Base-by-base conservation (phyloP, 2,113 vertebrate species). In the Hepsetus odoe region DNA sequence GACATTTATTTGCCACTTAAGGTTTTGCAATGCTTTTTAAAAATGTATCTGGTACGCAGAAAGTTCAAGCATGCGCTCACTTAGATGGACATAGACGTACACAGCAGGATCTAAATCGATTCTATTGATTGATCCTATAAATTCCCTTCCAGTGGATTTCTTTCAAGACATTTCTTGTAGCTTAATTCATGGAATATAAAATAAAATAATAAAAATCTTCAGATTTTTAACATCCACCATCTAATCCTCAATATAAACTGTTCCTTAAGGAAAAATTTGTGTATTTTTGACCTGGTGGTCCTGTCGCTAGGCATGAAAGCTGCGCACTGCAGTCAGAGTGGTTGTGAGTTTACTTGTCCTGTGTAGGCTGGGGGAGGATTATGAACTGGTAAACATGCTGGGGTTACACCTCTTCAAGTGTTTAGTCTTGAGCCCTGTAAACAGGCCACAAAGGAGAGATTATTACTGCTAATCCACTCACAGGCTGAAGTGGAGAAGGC, bases 401-500 rank as follows among this genome's bases (percentile, higher is more conserved):
- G 35, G 76, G 58, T 76, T 77, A 77, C 35, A 61, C 77, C 28
- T 66, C 72, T 68, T 80, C 20, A 69, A 74, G 77, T 74, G 80
- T 82, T 77, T 65, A 56, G 72, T 79, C 33, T 56, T 58, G 68
- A 80, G 71, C 49, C 74, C 79, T 85, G 74, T 73, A 80, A 77
- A 85, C 72, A 74, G 18, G 26, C 42, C 72, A 75, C 76, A 86
- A 85, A 86, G 70, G 40, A 80, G 74, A 76, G 40, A 78, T 65
- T 79, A 68, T 38, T 72, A 73, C 46, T 76, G 76, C 64, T 82
- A 75, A 83, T 85, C 80, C 72, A 67, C 73, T 46, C 71, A 20
- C 66, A 74, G 32, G 32, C 74, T 73, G 58, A 72, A 77, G 30
- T 66, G 32, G 40, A 82, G 35, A 77, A 72, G 59, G 42, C 38